Percentiles rank a stretch among this genome's conserved stretches.
phyloP scores from a whole-genome alignment of 2,888 invertebrate genomes.

The Macrosoma leucophasiata region DNA sequence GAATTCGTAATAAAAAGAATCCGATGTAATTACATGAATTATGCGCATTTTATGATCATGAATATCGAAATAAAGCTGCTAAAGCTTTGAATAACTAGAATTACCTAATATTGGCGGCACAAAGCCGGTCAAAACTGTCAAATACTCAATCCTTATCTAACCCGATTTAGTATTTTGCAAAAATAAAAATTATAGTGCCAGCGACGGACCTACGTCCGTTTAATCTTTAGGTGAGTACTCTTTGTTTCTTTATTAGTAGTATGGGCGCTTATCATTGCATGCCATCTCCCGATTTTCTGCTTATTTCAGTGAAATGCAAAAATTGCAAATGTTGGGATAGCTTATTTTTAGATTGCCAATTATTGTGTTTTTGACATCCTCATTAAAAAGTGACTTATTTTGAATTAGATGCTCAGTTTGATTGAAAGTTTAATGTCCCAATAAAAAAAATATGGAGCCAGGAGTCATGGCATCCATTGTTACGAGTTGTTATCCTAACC shows the following conservation, averaged over 20 bases:
- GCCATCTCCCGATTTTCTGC: constrained; percentile 28
- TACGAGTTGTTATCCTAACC: background rate
- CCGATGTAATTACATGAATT: constrained; percentile 77
- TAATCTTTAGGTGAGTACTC: constrained; percentile 53
- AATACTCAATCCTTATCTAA: constrained; percentile 48
- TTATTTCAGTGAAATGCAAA: constrained; percentile 24
- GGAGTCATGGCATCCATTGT: background rate
- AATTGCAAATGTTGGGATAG: constrained; percentile 17
- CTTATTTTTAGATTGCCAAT: too few relatives aligned
- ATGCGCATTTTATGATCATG: constrained; percentile 76
- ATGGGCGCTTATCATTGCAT: constrained; percentile 22
- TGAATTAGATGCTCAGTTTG: background rate
- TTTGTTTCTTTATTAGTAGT: constrained; percentile 33
- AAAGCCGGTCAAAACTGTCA: constrained; percentile 43
- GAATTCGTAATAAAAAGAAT: constrained; percentile 61
- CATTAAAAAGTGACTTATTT: background rate
- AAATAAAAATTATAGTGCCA: constrained; percentile 44
- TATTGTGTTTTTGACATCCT: too few relatives aligned
- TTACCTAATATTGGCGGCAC: constrained; percentile 52
- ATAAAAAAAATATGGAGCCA: too few relatives aligned
- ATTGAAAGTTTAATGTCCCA: background rate
- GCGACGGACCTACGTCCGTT: constrained; percentile 57
- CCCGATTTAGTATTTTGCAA: constrained; percentile 50
- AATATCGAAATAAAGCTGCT: constrained; percentile 73
- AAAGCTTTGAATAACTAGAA: constrained; percentile 50